Percentiles rank a stretch among this genome's conserved stretches.
These are phyloP conservation scores for Labeo rohita DNA, from an alignment of 2,113 vertebrate species.

Conservation along the genomic window DNA sequence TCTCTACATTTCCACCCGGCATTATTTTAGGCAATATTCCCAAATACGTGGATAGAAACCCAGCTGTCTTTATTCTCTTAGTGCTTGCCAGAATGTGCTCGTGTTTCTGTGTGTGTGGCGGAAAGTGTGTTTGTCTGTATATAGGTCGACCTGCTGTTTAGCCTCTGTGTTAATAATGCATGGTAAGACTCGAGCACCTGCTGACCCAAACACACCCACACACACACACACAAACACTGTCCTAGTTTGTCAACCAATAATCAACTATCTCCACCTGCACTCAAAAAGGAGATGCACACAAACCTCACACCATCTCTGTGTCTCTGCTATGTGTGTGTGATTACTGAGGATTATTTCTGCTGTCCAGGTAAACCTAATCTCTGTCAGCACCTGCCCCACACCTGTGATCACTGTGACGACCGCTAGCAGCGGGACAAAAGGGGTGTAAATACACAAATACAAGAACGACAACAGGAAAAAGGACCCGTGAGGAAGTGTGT, in stretches of 20 bases:
- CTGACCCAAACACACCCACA: constrained; percentile 45
- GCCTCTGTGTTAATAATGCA: constrained; percentile 47
- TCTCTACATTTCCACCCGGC: not conserved
- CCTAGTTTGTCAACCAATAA: constrained; percentile 51
- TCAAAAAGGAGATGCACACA: constrained; percentile 41
- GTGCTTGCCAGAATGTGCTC: not conserved
- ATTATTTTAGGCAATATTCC: not conserved
- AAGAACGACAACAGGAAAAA: constrained; percentile 7
- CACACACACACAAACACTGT: constrained; percentile 47
- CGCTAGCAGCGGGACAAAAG: constrained; percentile 36
- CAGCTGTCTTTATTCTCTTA: not conserved
- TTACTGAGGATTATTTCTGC: constrained; percentile 58
- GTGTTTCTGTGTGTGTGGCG: constrained; percentile 14
- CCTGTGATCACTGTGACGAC: constrained; percentile 56
- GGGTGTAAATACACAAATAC: not conserved
- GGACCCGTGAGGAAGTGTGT: not conserved
- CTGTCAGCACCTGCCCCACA: constrained; percentile 55
- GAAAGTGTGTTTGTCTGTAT: constrained; percentile 56
- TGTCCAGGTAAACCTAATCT: constrained; percentile 55
- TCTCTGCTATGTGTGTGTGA: constrained; percentile 39
- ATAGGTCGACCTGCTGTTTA: constrained; percentile 37
- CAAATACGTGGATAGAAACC: not conserved
- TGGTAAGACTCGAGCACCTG: constrained; percentile 56
- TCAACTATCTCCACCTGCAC: constrained; percentile 50
- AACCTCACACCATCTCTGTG: constrained; percentile 34